These are phyloP conservation scores for Escarpia spicata DNA, from an alignment of 2,888 invertebrate genomes.

Conservation along the genomic window DNA sequence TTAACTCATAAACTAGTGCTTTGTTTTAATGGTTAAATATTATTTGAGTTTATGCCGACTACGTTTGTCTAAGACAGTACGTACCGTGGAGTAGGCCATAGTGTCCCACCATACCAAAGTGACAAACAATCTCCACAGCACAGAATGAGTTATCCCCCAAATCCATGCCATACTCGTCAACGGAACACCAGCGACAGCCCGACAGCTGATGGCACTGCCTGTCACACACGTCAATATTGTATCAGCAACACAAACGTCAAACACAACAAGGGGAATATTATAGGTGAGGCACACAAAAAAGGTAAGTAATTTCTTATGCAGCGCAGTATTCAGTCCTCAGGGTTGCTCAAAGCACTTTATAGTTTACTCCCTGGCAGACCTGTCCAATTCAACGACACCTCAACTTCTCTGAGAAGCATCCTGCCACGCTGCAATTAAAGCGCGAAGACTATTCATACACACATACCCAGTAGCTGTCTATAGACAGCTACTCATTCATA, in stretches of 20 bases:
- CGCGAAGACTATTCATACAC: too few relatives aligned
- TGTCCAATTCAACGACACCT: too few relatives aligned
- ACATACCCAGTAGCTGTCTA: too few relatives aligned
- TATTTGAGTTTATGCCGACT: too few relatives aligned
- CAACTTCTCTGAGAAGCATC: too few relatives aligned
- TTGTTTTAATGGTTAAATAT: too few relatives aligned
- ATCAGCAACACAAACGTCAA: neutral
- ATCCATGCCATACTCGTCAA: neutral
- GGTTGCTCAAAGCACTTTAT: too few relatives aligned
- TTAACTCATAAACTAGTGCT: too few relatives aligned
- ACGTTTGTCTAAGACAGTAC: neutral
- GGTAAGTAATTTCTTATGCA: neutral
- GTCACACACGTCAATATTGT: neutral
- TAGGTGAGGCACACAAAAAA: neutral
- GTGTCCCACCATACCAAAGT: constrained; percentile 12
- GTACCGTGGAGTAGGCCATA: neutral
- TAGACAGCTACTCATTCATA: too few relatives aligned
- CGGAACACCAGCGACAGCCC: neutral
- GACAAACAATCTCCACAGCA: neutral
- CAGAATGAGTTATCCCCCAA: neutral
- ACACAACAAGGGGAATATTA: neutral
- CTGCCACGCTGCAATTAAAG: too few relatives aligned
- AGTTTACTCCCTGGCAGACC: too few relatives aligned
- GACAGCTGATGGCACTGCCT: neutral
- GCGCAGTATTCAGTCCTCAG: too few relatives aligned